Base-by-base conservation (phyloP, 2,888 invertebrate species). In the Agonopterix heracliana region DNA sequence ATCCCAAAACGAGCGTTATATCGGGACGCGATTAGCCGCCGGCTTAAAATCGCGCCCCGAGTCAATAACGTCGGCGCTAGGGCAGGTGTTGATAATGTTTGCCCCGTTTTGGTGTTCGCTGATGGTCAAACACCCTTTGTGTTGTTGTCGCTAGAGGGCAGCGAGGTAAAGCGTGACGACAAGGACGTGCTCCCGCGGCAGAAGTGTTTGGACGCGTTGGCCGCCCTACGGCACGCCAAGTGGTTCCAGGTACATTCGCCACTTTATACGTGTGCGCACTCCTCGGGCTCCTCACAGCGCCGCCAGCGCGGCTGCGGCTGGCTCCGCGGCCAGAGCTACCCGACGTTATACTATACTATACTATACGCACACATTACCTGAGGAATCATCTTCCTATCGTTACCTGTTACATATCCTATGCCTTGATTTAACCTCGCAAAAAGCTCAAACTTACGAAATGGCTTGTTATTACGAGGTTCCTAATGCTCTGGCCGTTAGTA, bases 211-310 rank as follows among this genome's bases (percentile, higher is more conserved):
- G 95, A 98, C 93, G 98, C 99, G 92, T 95, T 99, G 92, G 98
- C 99, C 91, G 97, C 97, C 91, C 95, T 99, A 90, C 96, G 99
- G 92, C 98, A 98, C 94, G 97, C 98, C 92, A 99, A 99, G 93
- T 99, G 99, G 98, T 99, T 99, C 95, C 98, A 99, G 97, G 98
- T 98, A 87, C 86, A 77, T 77, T 89, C 77, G 90, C 89, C 89
- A 71, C 74, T 83, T 75, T 64, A 66, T 60, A 71, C 71, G 68
- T 72, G 79, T 78, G 82, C 80, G 84, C 84, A 78, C 79, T 81
- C 78, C 74, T 7, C 10, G 13, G 13, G 36, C 44, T 1, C 26
- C 17, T 17, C 3, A 26, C 8, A 14, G 12, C n/a, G 43, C 26
- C 2, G 2, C 26, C 10, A 26, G 26, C 26, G 26, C 26, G 11